Evolutionary conservation across 2,113 vertebrate species (phyloP), one percentile per base, ranked within the genome.

Genomic region (Columba livia): DNA sequence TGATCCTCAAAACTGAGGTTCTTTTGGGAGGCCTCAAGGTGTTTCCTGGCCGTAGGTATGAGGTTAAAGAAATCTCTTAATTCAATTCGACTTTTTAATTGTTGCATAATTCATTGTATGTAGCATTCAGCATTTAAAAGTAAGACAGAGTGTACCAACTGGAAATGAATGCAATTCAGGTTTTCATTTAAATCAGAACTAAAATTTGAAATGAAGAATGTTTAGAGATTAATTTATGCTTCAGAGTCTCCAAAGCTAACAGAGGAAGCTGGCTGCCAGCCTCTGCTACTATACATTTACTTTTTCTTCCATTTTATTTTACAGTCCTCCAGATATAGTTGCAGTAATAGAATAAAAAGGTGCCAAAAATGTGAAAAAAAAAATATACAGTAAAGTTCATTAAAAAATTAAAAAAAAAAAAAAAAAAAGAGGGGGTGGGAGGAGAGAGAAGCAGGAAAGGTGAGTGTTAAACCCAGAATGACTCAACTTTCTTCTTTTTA

Each of bases 1-100:
- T 40, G 44, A 10, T 70, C 34, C 38, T 77, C n/a, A 67, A 89
- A 92, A 83, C 47, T 69, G 48, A 74, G 74, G 10, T 79, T 74
- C 28, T 81, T 74, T 50, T 1, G 1, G 31, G 44, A 93, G 15
- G 23, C 65, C 12, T 82, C 32, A 57, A 58, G 65, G 32, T 70
- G 25, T 82, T 96, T 88, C 62, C 54, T 93, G 29, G 31, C 40
- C 20, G 11, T 53, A 83, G 54, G 28, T 74, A 56, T 47, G 42
- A 93, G 24, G 29, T 80, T 87, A 65, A 90, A 89, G 25, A 77
- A 84, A 62, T 36, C 29, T 83, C 72, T 75, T 83, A 80, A 94
- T 86, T 74, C 3, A 5, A 42, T 85, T 32, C 20, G 47, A 31
- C 13, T 54, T 62, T 83, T 90, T 88, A 77, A 25, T 54, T 84